Conservation (phyloP, 23 tunicate species). For the Ascidia mentula region DNA sequence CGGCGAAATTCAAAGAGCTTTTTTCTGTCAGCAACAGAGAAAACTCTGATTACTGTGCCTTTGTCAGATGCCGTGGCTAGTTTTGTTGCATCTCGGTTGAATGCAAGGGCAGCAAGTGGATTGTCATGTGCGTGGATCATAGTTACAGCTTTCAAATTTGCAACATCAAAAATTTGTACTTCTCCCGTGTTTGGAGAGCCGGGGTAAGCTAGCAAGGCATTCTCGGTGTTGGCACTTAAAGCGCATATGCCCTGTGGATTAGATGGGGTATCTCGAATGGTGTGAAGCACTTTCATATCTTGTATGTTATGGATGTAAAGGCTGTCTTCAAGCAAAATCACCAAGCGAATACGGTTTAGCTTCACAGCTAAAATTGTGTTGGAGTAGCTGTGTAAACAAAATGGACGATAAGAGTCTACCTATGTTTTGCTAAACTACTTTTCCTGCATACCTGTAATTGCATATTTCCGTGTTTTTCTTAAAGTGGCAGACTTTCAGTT, state of each 20-base stretch:
- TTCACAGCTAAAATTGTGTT: slow-evolving; percentile 81
- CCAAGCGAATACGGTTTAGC: slow-evolving; percentile 58
- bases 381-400: slow-evolving; percentile 42
- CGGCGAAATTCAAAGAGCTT: slow-evolving; percentile 80
- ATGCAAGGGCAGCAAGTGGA: slow-evolving; percentile 73
- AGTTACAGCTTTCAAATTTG: slow-evolving; percentile 63
- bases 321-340: slow-evolving; percentile 74
- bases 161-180: slow-evolving; percentile 74
- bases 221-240: slow-evolving; percentile 47
- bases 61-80: slow-evolving; percentile 91
- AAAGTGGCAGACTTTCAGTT: slow-evolving; percentile 69
- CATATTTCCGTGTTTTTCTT: slow-evolving; percentile 61
- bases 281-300: slow-evolving; percentile 77
- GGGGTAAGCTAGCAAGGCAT: slow-evolving; percentile 67
- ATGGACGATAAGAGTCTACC: no score
- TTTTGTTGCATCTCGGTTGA: slow-evolving; percentile 45
- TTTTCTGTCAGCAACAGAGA: slow-evolving; percentile 68
- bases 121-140: slow-evolving; percentile 85
- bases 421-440: no score
- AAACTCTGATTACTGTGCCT: slow-evolving; percentile 91
- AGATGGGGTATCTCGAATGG: slow-evolving; percentile 70
- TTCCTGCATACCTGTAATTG: slow-evolving; percentile 50
- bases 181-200: slow-evolving; percentile 71
- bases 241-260: slow-evolving; percentile 79
- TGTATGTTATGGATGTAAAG: slow-evolving; percentile 64